Evolutionary conservation across 2,797 vertebrate genomes (phyloP).

Genomic region (Intellagama lesueurii): DNA sequence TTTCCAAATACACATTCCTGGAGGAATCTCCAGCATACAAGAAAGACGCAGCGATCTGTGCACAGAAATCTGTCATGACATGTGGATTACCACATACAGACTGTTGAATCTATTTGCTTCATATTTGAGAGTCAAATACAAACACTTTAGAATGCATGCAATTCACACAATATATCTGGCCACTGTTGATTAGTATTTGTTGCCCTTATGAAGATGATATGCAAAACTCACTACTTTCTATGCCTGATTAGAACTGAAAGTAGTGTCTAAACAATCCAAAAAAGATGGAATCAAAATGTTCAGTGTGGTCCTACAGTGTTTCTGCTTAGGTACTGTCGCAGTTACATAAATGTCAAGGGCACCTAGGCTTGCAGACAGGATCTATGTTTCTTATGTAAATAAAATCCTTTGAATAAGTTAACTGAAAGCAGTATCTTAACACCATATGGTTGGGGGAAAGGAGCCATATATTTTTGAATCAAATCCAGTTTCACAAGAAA

Average conservation of each 20-base stretch:
- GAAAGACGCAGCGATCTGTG: neutral
- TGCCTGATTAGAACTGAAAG: neutral
- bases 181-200: neutral
- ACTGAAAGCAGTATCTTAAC: slow-evolving; percentile 26
- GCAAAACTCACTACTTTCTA: neutral
- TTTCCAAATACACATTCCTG: neutral
- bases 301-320: neutral
- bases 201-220: neutral
- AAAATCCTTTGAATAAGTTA: slow-evolving; percentile 18
- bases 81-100: neutral
- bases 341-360: neutral
- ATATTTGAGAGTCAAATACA: neutral
- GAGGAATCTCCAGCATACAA: neutral
- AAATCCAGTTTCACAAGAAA: slow-evolving; percentile 5
- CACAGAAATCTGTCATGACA: neutral
- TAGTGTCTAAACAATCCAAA: neutral
- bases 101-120: neutral
- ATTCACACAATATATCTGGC: neutral
- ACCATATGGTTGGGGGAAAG: slow-evolving; percentile 50
- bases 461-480: slow-evolving; percentile 21
- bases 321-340: neutral
- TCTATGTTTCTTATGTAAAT: neutral
- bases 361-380: neutral
- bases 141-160: neutral
- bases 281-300: neutral